Base-by-base conservation (phyloP, 2,797 vertebrate species). In the Psittacula echo region DNA sequence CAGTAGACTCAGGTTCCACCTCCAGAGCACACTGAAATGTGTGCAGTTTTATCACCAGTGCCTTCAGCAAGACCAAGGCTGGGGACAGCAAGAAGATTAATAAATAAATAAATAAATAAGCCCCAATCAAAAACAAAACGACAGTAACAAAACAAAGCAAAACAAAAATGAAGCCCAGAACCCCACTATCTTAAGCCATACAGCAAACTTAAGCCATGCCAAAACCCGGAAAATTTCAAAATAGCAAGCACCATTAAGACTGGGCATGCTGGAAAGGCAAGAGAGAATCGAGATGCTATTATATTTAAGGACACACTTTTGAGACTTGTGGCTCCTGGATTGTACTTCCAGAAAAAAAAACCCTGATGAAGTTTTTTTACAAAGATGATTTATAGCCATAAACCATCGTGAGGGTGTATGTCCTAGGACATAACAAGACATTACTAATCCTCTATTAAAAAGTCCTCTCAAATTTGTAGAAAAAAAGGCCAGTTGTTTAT, bases 111-210 rank as follows among this genome's bases (percentile, higher is more conserved):
- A 37, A 7, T 44, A 21, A n/a, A 27, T n/a, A 34, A 26, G 1
- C 10, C 27, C 5, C 42, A 44, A 56, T 23, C 13, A 11, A 65
- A n/a, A 10, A 7, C 5, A 22, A 58, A 74, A 27, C 8, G 20
- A 53, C 12, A 64, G 4, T 2, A 75, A 16, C 4, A 30, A 16
- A 54, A 26, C 3, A 62, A 41, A 37, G 8, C 5, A 7, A 30
- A 77, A 37, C 3, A 37, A 66, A 30, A 56, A 4, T 0, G 0
- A 79, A 67, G 19, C 10, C 29, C 19, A 47, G 34, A 32, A 2
- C 6, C 10, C 39, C 17, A 30, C 4, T 10, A 37, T 11, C 18
- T 82, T 44, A 37, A 0, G 9, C 30, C 1, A 1, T 9, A 30
- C 4, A 41, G 6, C 29, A 93, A 85, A 54, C 4, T 56, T 56